Conservation (phyloP, 1,140 invertebrate species). For the Drosophila pectinifera region DNA sequence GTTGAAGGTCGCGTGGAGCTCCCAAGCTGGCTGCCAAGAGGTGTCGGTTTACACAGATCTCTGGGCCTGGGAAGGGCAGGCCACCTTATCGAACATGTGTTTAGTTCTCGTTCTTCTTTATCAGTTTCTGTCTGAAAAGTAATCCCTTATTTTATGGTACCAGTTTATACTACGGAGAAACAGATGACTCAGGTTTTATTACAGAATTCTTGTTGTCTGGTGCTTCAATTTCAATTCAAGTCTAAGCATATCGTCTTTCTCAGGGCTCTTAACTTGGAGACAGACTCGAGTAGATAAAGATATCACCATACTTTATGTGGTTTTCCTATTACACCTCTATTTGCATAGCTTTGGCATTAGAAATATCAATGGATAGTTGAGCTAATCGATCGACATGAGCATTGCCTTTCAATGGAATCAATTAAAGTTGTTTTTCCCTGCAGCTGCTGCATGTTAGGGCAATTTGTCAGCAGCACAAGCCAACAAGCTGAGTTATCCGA, state of each 20-base stretch:
- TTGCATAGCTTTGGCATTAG: conserved; percentile 35
- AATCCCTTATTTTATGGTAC: conserved; percentile 2
- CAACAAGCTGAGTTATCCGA: conserved; percentile 19
- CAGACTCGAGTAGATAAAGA: not conserved
- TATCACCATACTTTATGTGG: not conserved
- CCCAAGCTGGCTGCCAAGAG: conserved; percentile 11
- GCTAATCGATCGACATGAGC: conserved; percentile 34
- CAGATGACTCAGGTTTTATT: too few relatives aligned
- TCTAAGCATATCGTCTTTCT: not conserved
- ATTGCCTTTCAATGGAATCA: conserved; percentile 36
- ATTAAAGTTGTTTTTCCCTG: conserved; percentile 50
- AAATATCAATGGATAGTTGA: conserved; percentile 40
- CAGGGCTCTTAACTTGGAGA: not conserved
- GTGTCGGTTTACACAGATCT: conserved; percentile 45
- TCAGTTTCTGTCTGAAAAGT: conserved; percentile 30
- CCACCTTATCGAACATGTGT: conserved; percentile 32
- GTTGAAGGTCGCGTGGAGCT: conserved; percentile 41
- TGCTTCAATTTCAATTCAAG: not conserved
- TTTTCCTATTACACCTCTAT: conserved; percentile 6
- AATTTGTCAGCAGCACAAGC: conserved; percentile 56
- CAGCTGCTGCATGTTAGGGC: conserved; percentile 18
- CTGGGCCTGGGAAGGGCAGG: not conserved
- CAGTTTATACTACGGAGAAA: not conserved
- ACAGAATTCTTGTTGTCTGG: not conserved
- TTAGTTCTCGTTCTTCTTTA: conserved; percentile 25